Evolutionary conservation across 30 jellyfish, hydroid and myxozoan genomes (phyloP).

Genomic region (Pelagia noctiluca): DNA sequence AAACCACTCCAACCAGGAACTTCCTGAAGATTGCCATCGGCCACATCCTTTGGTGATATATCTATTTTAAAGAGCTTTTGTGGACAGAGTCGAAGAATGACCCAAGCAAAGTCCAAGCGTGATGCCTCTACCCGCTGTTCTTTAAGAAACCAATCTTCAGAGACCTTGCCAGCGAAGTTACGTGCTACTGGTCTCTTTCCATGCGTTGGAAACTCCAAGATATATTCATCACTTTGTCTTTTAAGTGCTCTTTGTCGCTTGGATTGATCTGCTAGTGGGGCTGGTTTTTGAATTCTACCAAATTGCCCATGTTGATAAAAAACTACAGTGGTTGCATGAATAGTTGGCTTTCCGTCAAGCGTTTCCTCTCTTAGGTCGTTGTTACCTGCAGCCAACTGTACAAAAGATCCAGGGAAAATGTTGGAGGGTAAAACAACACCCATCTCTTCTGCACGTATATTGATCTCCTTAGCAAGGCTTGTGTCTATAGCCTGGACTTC

Average conservation of each 20-base stretch:
- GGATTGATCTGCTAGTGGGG: neutral
- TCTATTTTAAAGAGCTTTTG: neutral
- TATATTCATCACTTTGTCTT: neutral
- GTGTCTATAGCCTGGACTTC: neutral
- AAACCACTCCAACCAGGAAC: conserved; percentile 11
- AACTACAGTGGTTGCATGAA: neutral
- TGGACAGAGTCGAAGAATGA: neutral
- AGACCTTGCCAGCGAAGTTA: neutral
- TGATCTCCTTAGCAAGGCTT: conserved; percentile 1
- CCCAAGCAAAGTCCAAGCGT: neutral
- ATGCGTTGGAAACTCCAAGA: conserved; percentile 1
- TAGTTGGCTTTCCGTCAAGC: neutral
- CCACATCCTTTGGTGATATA: too few relatives aligned
- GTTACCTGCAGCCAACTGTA: conserved; percentile 11
- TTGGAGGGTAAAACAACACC: neutral
- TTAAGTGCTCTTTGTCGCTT: neutral
- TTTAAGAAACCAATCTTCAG: neutral
- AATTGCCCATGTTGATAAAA: neutral
- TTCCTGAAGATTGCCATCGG: neutral
- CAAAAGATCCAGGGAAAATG: conserved; percentile 3
- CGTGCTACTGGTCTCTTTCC: neutral
- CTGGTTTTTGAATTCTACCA: neutral
- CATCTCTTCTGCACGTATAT: neutral
- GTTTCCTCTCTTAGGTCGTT: conserved; percentile 6
- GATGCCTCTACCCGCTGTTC: neutral